Evolutionary conservation across 2,797 vertebrate species (phyloP).

Genomic region (Mormyrops attenuatus): DNA sequence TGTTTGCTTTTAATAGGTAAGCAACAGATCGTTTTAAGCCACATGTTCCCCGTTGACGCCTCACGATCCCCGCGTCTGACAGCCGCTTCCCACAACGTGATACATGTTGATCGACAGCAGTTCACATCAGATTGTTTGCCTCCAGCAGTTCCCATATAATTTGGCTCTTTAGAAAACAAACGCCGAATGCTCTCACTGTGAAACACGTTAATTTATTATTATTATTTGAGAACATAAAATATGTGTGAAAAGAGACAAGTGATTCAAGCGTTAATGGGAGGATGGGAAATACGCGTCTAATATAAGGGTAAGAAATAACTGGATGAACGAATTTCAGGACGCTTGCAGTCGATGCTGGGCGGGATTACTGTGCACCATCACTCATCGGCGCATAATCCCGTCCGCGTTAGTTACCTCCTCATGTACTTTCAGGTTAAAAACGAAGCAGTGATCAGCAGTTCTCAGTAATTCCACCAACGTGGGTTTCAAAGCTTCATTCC

Average conservation of each 20-base stretch:
- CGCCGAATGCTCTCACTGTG: neutral
- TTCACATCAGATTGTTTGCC: conserved; percentile 4
- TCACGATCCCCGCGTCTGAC: neutral
- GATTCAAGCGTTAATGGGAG: neutral
- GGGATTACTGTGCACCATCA: neutral
- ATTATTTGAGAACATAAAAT: conserved; percentile 2
- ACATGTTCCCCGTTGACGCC: neutral
- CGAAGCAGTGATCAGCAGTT: neutral
- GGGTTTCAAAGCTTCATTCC: neutral
- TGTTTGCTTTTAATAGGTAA: conserved; percentile 47
- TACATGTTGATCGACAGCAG: neutral
- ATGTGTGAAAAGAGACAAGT: neutral
- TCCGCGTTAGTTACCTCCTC: neutral
- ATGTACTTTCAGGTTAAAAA: neutral
- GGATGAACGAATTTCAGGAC: neutral
- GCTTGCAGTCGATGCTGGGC: neutral
- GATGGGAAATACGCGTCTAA: neutral
- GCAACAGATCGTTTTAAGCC: conserved; percentile 48
- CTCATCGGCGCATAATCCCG: neutral
- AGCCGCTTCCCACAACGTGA: neutral
- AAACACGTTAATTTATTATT: neutral
- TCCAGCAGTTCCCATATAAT: neutral
- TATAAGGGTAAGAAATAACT: neutral
- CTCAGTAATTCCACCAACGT: neutral
- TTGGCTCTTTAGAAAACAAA: conserved; percentile 12